Evolutionary conservation across 1,140 invertebrate species (phyloP).

Genomic region (Solenopsis invicta): DNA sequence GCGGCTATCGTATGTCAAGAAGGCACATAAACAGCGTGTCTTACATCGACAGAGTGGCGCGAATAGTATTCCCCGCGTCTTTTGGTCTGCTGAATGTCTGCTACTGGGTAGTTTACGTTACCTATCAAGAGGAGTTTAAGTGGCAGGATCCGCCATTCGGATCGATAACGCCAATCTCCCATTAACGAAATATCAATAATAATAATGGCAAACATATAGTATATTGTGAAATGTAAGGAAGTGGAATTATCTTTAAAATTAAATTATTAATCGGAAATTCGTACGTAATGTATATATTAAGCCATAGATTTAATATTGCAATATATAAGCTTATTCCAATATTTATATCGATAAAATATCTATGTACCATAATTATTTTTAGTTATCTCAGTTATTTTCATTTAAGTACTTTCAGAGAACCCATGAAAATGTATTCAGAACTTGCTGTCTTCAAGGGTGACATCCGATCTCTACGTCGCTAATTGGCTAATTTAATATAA

Average conservation of each 20-base stretch:
- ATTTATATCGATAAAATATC: not conserved
- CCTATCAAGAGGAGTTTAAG: conserved; percentile 91
- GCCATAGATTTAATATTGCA: too few relatives aligned
- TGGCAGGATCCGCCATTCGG: conserved; percentile 89
- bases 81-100: conserved; percentile 94
- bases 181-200: conserved; percentile 29
- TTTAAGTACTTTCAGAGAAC: not conserved
- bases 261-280: not conserved
- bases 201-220: conserved; percentile 1
- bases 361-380: not conserved
- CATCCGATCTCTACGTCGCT: too few relatives aligned
- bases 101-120: conserved; percentile 95
- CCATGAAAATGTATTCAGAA: not conserved
- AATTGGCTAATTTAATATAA: too few relatives aligned
- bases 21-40: conserved; percentile 95
- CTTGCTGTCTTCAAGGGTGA: too few relatives aligned
- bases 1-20: conserved; percentile 87
- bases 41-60: conserved; percentile 94
- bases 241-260: not conserved
- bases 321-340: not conserved
- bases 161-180: conserved; percentile 60
- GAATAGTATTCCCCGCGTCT: conserved; percentile 95
- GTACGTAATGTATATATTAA: too few relatives aligned
- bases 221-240: not conserved
- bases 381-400: not conserved